A percentile compares a stretch with the other conserved stretches of the same genome.
Conservation (phyloP, 92 coral and sea anemone species). For the Micromussa lordhowensis region DNA sequence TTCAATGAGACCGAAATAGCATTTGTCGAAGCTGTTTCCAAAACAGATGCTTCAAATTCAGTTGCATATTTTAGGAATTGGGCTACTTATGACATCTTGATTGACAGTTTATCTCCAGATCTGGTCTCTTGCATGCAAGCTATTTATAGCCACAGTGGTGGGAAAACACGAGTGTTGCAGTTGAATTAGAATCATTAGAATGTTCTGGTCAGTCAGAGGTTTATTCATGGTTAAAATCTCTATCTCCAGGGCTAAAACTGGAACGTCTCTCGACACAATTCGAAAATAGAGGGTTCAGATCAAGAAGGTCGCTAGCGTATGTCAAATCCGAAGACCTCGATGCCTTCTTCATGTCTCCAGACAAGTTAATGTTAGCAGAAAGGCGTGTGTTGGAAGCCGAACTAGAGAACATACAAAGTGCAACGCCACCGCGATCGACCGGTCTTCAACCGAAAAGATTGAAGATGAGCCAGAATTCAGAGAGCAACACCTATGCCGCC, state of each 20-base stretch:
- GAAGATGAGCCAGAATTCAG: too few relatives aligned
- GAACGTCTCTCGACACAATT: too few relatives aligned
- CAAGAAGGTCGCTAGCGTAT: constrained; percentile 37
- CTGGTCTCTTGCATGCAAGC: not conserved
- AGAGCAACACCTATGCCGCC: not conserved
- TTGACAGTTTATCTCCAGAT: constrained; percentile 21
- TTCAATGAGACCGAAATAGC: constrained; percentile 63
- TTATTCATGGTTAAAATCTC: too few relatives aligned
- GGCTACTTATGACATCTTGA: constrained; percentile 20
- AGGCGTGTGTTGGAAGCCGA: too few relatives aligned
- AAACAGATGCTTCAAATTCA: not conserved
- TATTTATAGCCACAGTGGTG: not conserved
- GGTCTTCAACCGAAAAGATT: too few relatives aligned
- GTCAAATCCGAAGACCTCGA: constrained; percentile 48
- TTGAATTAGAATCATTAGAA: not conserved
- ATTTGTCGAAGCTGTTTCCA: constrained; percentile 33
- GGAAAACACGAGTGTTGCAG: not conserved
- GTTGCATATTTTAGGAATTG: constrained; percentile 47
- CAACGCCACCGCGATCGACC: too few relatives aligned
- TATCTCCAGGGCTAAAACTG: too few relatives aligned
- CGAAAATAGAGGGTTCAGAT: too few relatives aligned
- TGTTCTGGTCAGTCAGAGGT: too few relatives aligned
- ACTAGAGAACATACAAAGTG: too few relatives aligned
- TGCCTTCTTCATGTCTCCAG: constrained; percentile 42
- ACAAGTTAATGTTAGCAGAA: too few relatives aligned